Conservation (phyloP, 2,888 invertebrate species). For the Hypsopygia costalis region DNA sequence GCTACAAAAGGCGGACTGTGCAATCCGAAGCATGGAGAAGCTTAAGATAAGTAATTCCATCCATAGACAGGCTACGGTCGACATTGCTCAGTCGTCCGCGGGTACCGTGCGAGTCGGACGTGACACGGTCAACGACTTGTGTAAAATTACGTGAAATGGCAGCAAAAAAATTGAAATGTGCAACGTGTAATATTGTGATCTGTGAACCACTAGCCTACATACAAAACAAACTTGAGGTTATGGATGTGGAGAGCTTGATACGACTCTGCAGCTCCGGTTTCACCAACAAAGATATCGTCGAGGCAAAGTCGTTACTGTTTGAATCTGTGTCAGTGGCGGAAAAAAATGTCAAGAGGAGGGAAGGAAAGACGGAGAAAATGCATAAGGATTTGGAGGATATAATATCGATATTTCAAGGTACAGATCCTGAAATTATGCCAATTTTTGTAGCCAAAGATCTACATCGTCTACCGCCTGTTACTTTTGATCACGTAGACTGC, state of each 20-base stretch:
- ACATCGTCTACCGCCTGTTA: slow-evolving; percentile 13
- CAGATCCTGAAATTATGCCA: slow-evolving; percentile 11
- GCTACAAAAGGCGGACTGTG: too few relatives aligned
- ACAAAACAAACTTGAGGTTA: too few relatives aligned
- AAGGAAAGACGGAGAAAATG: slow-evolving; percentile 3
- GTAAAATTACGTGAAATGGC: too few relatives aligned
- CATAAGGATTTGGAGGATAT: slow-evolving; percentile 14
- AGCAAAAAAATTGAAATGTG: too few relatives aligned
- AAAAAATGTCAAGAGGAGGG: slow-evolving; percentile 8
- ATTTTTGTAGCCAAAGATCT: slow-evolving; percentile 16
- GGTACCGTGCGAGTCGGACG: too few relatives aligned
- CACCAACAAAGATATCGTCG: neutral
- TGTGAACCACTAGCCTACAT: too few relatives aligned
- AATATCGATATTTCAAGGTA: slow-evolving; percentile 14
- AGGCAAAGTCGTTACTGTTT: neutral
- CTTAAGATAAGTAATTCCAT: too few relatives aligned
- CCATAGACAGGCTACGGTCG: too few relatives aligned
- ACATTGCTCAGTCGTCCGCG: too few relatives aligned
- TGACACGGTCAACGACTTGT: too few relatives aligned
- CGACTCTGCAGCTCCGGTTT: neutral
- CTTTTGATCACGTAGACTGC: slow-evolving; percentile 15
- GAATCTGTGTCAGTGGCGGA: neutral
- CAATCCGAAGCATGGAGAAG: too few relatives aligned
- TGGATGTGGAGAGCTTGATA: neutral
- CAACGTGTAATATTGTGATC: too few relatives aligned